Percentiles rank a stretch among this genome's conserved stretches.
These are phyloP conservation scores for Eumacrocentrus americanus DNA, from an alignment of 2,888 invertebrate species.

Conservation along the genomic window DNA sequence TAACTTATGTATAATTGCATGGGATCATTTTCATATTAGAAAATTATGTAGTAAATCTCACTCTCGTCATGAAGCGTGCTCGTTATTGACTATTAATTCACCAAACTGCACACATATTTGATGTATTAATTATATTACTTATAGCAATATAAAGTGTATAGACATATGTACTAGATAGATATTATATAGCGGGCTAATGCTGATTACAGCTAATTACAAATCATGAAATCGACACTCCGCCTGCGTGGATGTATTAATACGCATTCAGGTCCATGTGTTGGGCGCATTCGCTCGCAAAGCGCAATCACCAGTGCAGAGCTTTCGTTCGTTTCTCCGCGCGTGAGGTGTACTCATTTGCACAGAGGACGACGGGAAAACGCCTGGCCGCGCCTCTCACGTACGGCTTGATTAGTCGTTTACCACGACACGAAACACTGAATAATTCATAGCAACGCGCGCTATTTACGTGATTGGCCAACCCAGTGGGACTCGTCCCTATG, in stretches of 20 bases:
- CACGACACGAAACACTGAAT: slow-evolving; percentile 43
- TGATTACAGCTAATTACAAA: not conserved
- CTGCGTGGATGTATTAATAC: not conserved
- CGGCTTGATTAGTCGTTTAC: slow-evolving; percentile 43
- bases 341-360: slow-evolving; percentile 23
- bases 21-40: no score
- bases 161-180: not conserved
- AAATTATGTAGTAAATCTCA: no score
- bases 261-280: no score
- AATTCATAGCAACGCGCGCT: slow-evolving; percentile 38
- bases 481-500: not conserved
- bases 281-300: not conserved
- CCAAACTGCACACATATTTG: no score
- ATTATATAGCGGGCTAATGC: no score
- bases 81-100: no score
- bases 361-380: slow-evolving; percentile 12
- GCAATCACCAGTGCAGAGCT: slow-evolving; percentile 10
- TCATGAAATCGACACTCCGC: slow-evolving; percentile 1
- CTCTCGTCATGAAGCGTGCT: no score
- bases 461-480: slow-evolving; percentile 38
- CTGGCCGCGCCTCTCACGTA: not conserved
- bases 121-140: no score
- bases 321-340: not conserved
- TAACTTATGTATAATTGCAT: no score
- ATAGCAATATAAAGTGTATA: no score